phyloP scores from a whole-genome alignment of 2,888 invertebrate species.

The Ophioninae sp. region DNA sequence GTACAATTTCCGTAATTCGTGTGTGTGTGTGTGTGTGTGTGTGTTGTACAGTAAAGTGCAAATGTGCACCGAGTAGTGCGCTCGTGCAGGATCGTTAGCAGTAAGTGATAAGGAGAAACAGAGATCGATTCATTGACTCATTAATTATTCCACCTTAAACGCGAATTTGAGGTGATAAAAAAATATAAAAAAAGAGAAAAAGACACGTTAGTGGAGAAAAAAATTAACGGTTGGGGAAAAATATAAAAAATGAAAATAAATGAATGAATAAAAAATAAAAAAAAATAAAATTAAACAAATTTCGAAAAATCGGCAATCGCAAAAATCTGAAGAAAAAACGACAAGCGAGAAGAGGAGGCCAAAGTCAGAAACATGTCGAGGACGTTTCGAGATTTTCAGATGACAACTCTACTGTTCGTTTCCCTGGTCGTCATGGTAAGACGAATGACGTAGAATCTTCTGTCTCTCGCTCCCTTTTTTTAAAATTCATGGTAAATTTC shows the following conservation, averaged over 20 bases:
- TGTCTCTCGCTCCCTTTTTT: background rate
- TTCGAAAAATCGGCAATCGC: background rate
- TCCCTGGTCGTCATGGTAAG: constrained; percentile 37
- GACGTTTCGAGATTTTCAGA: constrained; percentile 28
- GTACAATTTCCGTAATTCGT: too few relatives aligned
- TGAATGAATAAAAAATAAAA: background rate
- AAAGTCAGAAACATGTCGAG: constrained; percentile 28
- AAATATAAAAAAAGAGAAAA: too few relatives aligned
- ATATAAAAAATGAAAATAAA: too few relatives aligned
- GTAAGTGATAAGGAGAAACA: background rate
- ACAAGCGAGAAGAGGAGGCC: background rate
- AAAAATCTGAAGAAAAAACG: background rate
- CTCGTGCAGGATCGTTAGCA: background rate
- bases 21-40: background rate
- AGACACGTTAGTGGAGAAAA: too few relatives aligned
- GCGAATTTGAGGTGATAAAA: background rate
- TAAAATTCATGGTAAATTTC: background rate
- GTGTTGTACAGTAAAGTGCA: background rate
- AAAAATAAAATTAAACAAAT: background rate
- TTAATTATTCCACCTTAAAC: background rate
- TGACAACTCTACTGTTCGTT: constrained; percentile 21
- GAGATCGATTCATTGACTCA: background rate
- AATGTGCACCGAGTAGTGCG: background rate
- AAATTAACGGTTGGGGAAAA: too few relatives aligned
- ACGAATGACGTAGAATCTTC: constrained; percentile 7